phyloP scores from a whole-genome alignment of 2,797 vertebrate species.

The Neoniphon sammara region DNA sequence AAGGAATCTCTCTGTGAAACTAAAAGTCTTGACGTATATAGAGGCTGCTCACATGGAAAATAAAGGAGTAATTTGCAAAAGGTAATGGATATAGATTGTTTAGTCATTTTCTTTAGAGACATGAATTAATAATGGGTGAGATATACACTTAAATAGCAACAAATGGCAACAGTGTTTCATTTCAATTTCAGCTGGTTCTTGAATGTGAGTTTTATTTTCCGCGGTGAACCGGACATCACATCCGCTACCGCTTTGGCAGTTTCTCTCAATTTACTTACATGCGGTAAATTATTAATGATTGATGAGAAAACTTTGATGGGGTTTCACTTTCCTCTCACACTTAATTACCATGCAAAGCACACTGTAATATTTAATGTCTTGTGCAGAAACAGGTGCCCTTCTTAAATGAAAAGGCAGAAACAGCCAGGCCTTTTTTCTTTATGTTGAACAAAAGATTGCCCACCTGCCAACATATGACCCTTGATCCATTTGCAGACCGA shows the following conservation, averaged over 20 bases:
- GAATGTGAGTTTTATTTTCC: constrained; percentile 65
- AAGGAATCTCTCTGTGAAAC: constrained; percentile 47
- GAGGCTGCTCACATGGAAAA: fast-evolving
- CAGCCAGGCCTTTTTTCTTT: not conserved
- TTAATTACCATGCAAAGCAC: not conserved
- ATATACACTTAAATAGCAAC: not conserved
- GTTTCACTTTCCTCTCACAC: not conserved
- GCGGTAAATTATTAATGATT: constrained; percentile 58
- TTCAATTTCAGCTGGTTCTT: not conserved
- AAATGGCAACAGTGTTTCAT: not conserved
- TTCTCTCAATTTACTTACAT: constrained; percentile 7
- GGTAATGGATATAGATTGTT: not conserved
- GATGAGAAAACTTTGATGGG: constrained; percentile 7
- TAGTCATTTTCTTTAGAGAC: fast-evolving
- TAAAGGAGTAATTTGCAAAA: not conserved
- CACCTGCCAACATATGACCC: too few relatives aligned
- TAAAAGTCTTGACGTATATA: constrained; percentile 59
- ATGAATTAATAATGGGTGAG: fast-evolving
- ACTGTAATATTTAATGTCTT: not conserved
- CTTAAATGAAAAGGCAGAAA: not conserved
- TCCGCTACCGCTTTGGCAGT: constrained; percentile 38
- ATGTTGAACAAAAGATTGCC: not conserved
- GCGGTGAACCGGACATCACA: not conserved
- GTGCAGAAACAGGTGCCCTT: not conserved
- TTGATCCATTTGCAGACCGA: not conserved